Base-by-base conservation (phyloP, 2,888 invertebrate species). In the Osmoderma eremita region DNA sequence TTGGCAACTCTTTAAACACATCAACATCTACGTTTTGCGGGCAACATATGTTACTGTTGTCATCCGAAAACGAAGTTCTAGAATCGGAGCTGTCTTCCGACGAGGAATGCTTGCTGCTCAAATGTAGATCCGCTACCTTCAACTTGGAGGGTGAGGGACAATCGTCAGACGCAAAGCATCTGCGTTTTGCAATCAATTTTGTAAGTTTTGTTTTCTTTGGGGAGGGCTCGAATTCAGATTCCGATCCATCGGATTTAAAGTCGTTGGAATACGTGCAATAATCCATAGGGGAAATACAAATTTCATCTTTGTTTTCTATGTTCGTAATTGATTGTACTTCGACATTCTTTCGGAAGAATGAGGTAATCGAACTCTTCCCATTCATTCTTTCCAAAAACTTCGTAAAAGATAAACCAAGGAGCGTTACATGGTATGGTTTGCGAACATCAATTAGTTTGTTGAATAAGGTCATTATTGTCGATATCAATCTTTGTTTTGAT, bases 381-480 rank as follows among this genome's bases (percentile, higher is more conserved):
- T 86, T 87, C 78, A 88, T 88, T 67, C 88, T 85, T 73, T 90
- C 92, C n/a, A 90, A 89, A 77, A 93, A 93, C 80, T 93, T 93
- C 0, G 91, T 91, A 79, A 93, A 93, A 17, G 92, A 91, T 76
- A 93, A 83, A n/a, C 93, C 93, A 67, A 93, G 84, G 63, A 93
- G 82, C 0, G 92, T 93, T 75, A 93, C 88, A 81, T 92, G 92
- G 83, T 91, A 93, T 70, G 91, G 90, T 82, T 90, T 89, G 24
- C 86, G 85, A 71, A 90, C 84, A 77, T 91, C 88, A 66, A 92
- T 88, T 69, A 90, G 86, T 77, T 91, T 88, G 78, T 89, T 89
- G 77, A 92, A 92, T 73, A 93, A 84, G 77, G 88, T 88, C 91
- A 92, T 91, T 67, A 91, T 86, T 65, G 88, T 86, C 64, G 85